These are phyloP conservation scores for Cepaea hortensis DNA, from an alignment of 2,888 invertebrate genomes.

Conservation along the genomic window DNA sequence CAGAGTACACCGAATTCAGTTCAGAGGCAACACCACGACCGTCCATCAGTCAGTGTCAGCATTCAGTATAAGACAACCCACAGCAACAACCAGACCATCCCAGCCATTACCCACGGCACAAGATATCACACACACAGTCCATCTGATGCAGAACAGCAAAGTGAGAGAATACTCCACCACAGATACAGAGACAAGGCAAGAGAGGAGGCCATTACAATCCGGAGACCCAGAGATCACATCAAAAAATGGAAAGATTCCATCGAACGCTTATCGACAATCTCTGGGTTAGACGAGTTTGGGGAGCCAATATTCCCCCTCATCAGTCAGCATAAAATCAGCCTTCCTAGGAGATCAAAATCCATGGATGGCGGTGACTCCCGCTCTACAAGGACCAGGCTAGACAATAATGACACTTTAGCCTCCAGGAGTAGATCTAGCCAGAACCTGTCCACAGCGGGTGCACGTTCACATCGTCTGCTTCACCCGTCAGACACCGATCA, in stretches of 20 bases:
- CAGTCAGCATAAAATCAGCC: slow-evolving; percentile 20
- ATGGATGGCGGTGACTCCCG: neutral
- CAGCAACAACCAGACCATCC: neutral
- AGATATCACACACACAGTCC: neutral
- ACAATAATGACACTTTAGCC: neutral
- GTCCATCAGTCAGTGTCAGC: neutral
- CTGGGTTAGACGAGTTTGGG: slow-evolving; percentile 33
- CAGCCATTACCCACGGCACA: neutral
- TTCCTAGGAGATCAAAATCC: slow-evolving; percentile 27
- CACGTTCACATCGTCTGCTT: neutral
- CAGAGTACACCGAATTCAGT: neutral
- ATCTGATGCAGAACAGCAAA: neutral
- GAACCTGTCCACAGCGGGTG: neutral
- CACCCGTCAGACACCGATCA: neutral
- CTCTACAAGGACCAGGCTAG: neutral
- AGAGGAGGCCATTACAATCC: slow-evolving; percentile 48
- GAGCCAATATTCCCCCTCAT: slow-evolving; percentile 37
- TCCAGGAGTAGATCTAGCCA: slow-evolving; percentile 29
- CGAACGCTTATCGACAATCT: slow-evolving; percentile 53
- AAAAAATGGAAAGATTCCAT: slow-evolving; percentile 56
- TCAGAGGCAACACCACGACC: neutral
- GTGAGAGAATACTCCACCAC: neutral
- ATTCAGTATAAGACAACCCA: neutral
- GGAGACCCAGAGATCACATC: slow-evolving; percentile 55
- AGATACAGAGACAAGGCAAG: neutral